phyloP scores from a whole-genome alignment of 2,888 invertebrate genomes.

The Carabus problematicus region DNA sequence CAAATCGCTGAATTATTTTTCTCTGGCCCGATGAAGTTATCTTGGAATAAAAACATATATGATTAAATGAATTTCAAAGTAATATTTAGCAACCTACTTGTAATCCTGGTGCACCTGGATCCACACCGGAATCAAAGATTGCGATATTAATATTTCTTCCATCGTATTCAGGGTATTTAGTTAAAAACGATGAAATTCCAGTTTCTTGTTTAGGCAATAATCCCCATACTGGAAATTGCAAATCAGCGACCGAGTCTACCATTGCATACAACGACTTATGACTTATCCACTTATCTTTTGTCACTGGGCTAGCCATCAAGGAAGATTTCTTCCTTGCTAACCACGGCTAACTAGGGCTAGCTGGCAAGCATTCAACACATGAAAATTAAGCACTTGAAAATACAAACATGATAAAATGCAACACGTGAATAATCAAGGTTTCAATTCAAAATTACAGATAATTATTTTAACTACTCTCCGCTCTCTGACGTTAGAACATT shows the following conservation, averaged over 20 bases:
- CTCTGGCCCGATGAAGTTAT: constrained; percentile 85
- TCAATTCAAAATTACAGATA: too few species aligned
- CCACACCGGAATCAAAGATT: constrained; percentile 97
- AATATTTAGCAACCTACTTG: constrained; percentile 67
- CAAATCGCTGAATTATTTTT: constrained; percentile 93
- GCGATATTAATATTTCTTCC: constrained; percentile 92
- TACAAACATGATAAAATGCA: too few species aligned
- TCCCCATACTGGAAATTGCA: constrained; percentile 81
- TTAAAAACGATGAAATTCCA: constrained; percentile 84
- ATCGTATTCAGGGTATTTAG: constrained; percentile 89
- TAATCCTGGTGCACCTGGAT: constrained; percentile 93
- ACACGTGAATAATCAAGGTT: too few species aligned
- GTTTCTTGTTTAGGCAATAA: constrained; percentile 95
- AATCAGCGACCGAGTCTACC: constrained; percentile 36
- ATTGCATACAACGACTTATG: constrained; percentile 16
- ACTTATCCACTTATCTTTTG: too few species aligned
- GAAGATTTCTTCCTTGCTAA: too few species aligned
- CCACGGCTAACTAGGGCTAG: too few species aligned
- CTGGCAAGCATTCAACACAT: too few species aligned
- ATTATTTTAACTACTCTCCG: too few species aligned
- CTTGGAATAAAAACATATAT: constrained; percentile 61
- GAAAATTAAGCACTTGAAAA: too few species aligned
- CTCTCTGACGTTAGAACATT: too few species aligned
- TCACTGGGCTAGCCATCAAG: too few species aligned
- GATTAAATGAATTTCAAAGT: background rate